These are phyloP conservation scores for Kryphioiulus occultus DNA, from an alignment of 2,888 invertebrate genomes.

Conservation along the genomic window DNA sequence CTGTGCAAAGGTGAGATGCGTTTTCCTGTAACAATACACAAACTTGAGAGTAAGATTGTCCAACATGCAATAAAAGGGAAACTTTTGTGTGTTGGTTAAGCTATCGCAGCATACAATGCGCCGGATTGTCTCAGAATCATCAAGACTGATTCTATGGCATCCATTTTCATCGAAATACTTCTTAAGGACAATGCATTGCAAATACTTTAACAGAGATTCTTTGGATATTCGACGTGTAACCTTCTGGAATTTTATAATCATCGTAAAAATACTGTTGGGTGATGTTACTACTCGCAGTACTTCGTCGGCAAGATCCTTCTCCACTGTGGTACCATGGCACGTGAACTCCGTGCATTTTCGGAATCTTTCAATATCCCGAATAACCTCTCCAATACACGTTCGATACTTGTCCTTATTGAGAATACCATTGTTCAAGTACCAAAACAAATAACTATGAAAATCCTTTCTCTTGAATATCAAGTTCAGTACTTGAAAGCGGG, in stretches of 20 bases:
- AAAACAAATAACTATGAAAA: neutral
- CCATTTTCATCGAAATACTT: neutral
- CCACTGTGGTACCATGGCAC: neutral
- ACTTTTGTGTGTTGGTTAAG: neutral
- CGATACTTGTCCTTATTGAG: neutral
- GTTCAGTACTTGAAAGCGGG: neutral
- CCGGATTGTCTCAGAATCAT: neutral
- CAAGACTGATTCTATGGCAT: neutral
- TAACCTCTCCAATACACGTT: neutral
- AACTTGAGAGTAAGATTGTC: neutral
- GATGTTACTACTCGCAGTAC: neutral
- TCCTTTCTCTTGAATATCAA: neutral
- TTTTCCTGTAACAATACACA: neutral
- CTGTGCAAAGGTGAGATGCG: neutral
- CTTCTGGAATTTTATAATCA: neutral
- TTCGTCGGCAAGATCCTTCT: neutral
- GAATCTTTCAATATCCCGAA: neutral
- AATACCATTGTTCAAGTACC: neutral
- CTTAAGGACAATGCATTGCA: neutral
- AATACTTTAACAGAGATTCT: neutral
- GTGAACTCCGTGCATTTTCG: neutral
- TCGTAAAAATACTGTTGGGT: neutral
- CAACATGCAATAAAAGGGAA: neutral
- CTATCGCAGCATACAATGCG: neutral
- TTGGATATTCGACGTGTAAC: neutral